Evolutionary conservation across 1,140 invertebrate genomes (phyloP).

Genomic region (Formica selysi): DNA sequence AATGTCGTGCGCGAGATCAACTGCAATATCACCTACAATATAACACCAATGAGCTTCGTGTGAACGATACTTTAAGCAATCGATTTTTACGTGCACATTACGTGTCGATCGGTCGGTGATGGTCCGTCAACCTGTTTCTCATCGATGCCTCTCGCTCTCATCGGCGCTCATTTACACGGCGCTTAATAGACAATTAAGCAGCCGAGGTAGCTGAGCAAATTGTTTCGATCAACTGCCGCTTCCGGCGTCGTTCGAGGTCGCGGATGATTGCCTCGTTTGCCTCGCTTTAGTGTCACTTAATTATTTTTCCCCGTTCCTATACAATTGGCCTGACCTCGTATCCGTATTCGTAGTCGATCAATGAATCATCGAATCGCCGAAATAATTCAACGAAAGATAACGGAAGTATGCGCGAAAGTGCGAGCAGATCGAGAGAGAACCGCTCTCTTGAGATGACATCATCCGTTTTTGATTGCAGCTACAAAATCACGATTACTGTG

Average conservation of each 20-base stretch:
- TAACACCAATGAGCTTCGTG: neutral
- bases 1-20: neutral
- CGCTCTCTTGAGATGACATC: neutral
- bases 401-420: neutral
- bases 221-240: slow-evolving; percentile 84
- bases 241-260: slow-evolving; percentile 74
- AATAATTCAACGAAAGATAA: neutral
- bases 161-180: slow-evolving; percentile 77
- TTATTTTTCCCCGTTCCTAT: slow-evolving; percentile 73
- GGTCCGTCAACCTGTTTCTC: slow-evolving; percentile 65
- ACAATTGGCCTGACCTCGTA: slow-evolving; percentile 37
- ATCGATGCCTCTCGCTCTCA: slow-evolving; percentile 59
- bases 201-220: slow-evolving; percentile 78
- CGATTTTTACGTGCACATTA: slow-evolving; percentile 61
- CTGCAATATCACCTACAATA: neutral
- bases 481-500: neutral
- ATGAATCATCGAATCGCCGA: neutral
- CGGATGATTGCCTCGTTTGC: slow-evolving; percentile 71
- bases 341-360: slow-evolving; percentile 26
- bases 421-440: neutral
- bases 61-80: slow-evolving; percentile 20
- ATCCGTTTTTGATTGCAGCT: slow-evolving; percentile 25
- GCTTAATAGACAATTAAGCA: slow-evolving; percentile 84
- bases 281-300: slow-evolving; percentile 60
- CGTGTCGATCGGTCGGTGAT: slow-evolving; percentile 51